Conservation (phyloP, 2,888 invertebrate genomes). For the Sphaeridia pumilis region DNA sequence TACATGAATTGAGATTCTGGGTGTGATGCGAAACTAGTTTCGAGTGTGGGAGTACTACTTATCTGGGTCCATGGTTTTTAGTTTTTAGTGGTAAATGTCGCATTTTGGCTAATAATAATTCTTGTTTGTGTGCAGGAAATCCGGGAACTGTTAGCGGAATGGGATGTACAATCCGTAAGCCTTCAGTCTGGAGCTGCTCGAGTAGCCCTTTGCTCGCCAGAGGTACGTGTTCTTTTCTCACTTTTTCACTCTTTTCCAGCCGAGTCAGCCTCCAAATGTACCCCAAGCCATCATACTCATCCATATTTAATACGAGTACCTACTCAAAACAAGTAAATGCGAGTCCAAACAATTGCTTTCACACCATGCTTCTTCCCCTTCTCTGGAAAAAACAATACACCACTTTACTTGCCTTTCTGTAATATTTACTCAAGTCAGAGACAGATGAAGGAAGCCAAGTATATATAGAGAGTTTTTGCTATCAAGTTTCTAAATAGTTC, state of each 20-base stretch:
- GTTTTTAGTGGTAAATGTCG: too few relatives aligned
- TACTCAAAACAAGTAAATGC: constrained; percentile 1
- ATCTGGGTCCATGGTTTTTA: too few relatives aligned
- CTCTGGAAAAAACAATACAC: too few relatives aligned
- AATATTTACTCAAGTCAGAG: too few relatives aligned
- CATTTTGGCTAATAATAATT: constrained; percentile 3
- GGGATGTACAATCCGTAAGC: constrained; percentile 38
- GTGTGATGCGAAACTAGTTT: too few relatives aligned
- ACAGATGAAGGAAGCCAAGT: too few relatives aligned
- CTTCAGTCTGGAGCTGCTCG: constrained; percentile 38
- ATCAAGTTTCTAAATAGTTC: too few relatives aligned
- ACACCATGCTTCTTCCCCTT: constrained; percentile 1
- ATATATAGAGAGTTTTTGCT: too few relatives aligned
- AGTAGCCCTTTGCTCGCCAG: constrained; percentile 39
- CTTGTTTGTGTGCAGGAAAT: constrained; percentile 37
- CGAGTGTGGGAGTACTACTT: too few relatives aligned
- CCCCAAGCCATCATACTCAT: constrained; percentile 3
- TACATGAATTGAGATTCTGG: too few relatives aligned
- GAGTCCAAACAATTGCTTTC: background rate
- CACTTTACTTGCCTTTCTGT: too few relatives aligned
- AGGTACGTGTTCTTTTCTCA: constrained; percentile 23
- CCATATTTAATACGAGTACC: constrained; percentile 11
- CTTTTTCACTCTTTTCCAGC: background rate
- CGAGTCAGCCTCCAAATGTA: background rate
- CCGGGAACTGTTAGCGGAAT: constrained; percentile 38